These are phyloP conservation scores for Albula goreensis DNA, from an alignment of 2,113 vertebrate genomes.

Conservation along the genomic window DNA sequence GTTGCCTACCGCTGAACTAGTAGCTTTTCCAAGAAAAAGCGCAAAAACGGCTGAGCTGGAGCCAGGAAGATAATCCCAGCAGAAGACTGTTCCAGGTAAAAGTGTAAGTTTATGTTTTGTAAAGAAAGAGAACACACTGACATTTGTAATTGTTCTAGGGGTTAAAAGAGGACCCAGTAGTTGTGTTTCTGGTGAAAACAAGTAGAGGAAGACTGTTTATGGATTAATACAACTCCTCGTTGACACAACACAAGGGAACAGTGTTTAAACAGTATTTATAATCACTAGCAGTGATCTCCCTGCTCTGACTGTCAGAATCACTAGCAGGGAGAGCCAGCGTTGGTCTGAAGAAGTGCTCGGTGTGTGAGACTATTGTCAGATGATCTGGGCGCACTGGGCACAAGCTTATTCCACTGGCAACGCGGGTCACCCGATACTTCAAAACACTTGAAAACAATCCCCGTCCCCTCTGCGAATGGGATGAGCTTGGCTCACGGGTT, in stretches of 20 bases:
- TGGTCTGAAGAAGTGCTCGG: not conserved
- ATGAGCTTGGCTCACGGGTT: slow-evolving; percentile 38
- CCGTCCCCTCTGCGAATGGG: slow-evolving; percentile 26
- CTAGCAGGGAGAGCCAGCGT: not conserved
- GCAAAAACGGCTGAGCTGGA: not conserved
- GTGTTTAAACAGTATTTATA: not conserved
- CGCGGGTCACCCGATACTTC: slow-evolving; percentile 46
- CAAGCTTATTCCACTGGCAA: slow-evolving; percentile 29
- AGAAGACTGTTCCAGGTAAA: not conserved
- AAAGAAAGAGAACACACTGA: not conserved
- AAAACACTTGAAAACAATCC: slow-evolving; percentile 58
- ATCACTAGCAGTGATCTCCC: not conserved
- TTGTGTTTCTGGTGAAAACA: not conserved
- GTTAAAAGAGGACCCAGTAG: not conserved
- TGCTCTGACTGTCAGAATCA: not conserved
- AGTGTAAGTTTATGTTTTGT: not conserved
- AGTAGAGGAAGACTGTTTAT: not conserved
- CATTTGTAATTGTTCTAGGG: not conserved
- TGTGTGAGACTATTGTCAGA: not conserved
- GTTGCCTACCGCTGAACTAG: no score
- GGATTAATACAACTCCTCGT: not conserved
- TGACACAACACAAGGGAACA: not conserved
- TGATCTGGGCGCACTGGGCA: not conserved
- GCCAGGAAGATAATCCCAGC: not conserved
- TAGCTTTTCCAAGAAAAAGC: not conserved